A percentile compares a stretch with the other conserved stretches of the same genome.
Conservation (phyloP, 2,888 invertebrate species). For the Standfussiana lucernea region DNA sequence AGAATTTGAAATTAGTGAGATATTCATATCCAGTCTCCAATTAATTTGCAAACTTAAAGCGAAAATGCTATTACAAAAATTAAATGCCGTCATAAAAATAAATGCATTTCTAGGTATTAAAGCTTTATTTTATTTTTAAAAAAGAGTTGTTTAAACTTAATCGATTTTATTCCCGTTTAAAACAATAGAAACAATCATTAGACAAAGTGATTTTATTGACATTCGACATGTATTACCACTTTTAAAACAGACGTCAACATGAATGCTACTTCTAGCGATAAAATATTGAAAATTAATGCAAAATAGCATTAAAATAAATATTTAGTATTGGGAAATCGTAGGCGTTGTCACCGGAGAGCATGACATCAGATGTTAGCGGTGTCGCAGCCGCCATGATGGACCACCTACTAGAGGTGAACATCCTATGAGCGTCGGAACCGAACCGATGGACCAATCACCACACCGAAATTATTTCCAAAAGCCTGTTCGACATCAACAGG, state of each 20-base stretch:
- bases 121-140: background rate
- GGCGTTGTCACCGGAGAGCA: conserved; percentile 74
- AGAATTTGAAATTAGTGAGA: conserved; percentile 28
- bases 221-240: background rate
- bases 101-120: background rate
- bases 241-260: conserved; percentile 22
- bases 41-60: background rate
- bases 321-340: conserved; percentile 60
- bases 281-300: conserved; percentile 59
- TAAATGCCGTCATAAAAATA: background rate
- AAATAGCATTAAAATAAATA: conserved; percentile 49
- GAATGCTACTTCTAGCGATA: conserved; percentile 29
- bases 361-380: conserved; percentile 83
- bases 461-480: conserved; percentile 80
- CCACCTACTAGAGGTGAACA: conserved; percentile 82
- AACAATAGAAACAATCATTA: conserved; percentile 14
- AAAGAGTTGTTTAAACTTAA: background rate
- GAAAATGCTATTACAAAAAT: background rate
- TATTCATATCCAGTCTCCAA: background rate
- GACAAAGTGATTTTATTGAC: conserved; percentile 7
- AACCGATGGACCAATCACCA: conserved; percentile 79
- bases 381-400: conserved; percentile 67
- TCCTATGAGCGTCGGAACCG: conserved; percentile 81
- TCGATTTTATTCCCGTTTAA: background rate
- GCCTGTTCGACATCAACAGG: conserved; percentile 75